Percentiles rank a stretch among this genome's conserved stretches.
Evolutionary conservation across 2,113 vertebrate genomes (phyloP).

Genomic region (Aspidoscelis tigris): DNA sequence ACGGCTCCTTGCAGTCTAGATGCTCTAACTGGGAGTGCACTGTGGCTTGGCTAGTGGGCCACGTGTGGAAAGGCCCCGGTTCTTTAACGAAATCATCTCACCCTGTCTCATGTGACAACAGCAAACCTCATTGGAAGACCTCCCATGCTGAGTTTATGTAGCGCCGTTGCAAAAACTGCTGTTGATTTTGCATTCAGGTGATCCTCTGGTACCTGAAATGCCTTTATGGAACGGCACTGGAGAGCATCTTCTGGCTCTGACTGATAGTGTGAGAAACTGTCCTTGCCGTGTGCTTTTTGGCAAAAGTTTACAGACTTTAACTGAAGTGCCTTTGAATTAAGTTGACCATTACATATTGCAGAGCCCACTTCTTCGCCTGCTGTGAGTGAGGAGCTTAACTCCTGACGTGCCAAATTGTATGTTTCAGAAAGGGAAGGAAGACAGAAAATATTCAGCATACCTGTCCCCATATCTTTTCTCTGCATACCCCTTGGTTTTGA

Average conservation of each 20-base stretch:
- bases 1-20: too few relatives aligned
- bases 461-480: too few relatives aligned
- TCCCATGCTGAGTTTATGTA: background rate
- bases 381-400: background rate
- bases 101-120: background rate
- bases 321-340: background rate
- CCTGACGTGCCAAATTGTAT: background rate
- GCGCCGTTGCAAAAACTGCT: background rate
- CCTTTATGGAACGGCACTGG: background rate
- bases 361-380: too few relatives aligned
- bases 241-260: background rate
- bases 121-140: background rate
- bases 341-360: background rate
- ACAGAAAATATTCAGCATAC: background rate
- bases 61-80: background rate
- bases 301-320: background rate
- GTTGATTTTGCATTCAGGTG: background rate
- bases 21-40: too few relatives aligned
- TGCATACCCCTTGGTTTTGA: background rate
- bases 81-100: background rate
- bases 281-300: background rate
- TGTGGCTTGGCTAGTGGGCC: too few relatives aligned
- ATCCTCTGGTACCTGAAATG: too few relatives aligned
- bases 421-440: background rate
- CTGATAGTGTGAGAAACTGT: constrained; percentile 10